A percentile compares a stretch with the other conserved stretches of the same genome.
phyloP scores from a whole-genome alignment of 2,797 vertebrate species.

The Sebastes hopkinsi region DNA sequence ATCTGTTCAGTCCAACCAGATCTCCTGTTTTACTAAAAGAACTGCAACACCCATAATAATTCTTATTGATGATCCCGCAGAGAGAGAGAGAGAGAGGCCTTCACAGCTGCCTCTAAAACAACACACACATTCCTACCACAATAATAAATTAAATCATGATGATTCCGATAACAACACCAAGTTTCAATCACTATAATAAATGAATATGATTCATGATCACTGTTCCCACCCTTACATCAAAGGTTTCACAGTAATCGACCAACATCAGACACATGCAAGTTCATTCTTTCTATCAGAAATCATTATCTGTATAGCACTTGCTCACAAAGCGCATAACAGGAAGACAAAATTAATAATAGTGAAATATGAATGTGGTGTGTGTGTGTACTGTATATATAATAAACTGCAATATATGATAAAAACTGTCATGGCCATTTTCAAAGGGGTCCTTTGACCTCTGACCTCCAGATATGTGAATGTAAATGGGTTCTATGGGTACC shows the following conservation, averaged over 20 bases:
- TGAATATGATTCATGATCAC: neutral
- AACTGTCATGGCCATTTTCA: no score
- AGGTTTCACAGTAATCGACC: neutral
- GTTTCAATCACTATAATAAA: neutral
- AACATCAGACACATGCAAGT: neutral
- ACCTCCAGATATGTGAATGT: no score
- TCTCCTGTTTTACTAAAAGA: neutral
- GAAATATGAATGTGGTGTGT: neutral
- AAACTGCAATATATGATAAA: no score
- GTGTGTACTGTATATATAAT: no score
- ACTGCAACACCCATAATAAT: neutral
- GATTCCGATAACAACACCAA: neutral
- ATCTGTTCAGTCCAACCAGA: neutral
- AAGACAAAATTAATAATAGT: neutral
- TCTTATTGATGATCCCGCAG: neutral
- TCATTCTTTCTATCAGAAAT: neutral
- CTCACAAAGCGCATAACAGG: neutral
- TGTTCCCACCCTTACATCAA: slow-evolving; percentile 9
- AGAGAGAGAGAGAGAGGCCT: neutral
- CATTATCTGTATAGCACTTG: neutral
- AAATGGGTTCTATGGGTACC: no score
- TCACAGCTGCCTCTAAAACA: neutral
- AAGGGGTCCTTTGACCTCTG: no score
- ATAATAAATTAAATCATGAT: neutral
- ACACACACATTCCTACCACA: neutral